Base-by-base conservation (phyloP, 2,888 invertebrate genomes). In the Metopia argyrocephala region DNA sequence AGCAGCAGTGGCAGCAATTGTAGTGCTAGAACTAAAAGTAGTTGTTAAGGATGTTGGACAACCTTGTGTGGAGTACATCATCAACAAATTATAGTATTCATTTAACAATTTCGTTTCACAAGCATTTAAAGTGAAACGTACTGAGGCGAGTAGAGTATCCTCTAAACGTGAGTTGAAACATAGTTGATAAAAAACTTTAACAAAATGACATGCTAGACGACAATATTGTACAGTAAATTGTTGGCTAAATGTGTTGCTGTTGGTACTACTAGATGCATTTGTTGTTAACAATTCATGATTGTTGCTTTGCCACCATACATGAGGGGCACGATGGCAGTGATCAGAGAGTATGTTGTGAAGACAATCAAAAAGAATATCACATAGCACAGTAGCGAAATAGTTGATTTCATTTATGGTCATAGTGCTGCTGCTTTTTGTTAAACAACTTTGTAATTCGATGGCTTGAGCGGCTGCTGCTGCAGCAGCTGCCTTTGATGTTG, bases 321-420 rank as follows among this genome's bases (percentile, higher is more conserved):
- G 38, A 38, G 38, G 2, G 4, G 23, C 15, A 31, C 46, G 27
- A 61, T 82, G 66, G 65, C 82, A 76, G 45, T 84, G 85, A 83
- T 83, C 71, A 86, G 83, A 66, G 84, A 85, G 83, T 86, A 78
- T 54, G 54, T 74, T 71, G 54, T 78, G 87, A 83, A 89, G 85
- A 80, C 89, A 89, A 80, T 85, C 86, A 54, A 89, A 86, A 61
- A 90, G 87, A 84, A 89, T 88, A 83, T 89, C 87, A 85, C 88
- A 87, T 80, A 90, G 86, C 87, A 89, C 88, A 86, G 89, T 88
- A 76, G 88, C 89, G 84, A 90, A 90, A 87, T 88, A 89, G 87
- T 90, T 89, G 85, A 90, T 90, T 88, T 90, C 90, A 82, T 87
- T 88, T 76, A 87, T 85, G 76, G 73, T 64, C 70, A 80, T 83